Evolutionary conservation across 2,888 invertebrate species (phyloP).

Genomic region (Drosophila bunnanda): DNA sequence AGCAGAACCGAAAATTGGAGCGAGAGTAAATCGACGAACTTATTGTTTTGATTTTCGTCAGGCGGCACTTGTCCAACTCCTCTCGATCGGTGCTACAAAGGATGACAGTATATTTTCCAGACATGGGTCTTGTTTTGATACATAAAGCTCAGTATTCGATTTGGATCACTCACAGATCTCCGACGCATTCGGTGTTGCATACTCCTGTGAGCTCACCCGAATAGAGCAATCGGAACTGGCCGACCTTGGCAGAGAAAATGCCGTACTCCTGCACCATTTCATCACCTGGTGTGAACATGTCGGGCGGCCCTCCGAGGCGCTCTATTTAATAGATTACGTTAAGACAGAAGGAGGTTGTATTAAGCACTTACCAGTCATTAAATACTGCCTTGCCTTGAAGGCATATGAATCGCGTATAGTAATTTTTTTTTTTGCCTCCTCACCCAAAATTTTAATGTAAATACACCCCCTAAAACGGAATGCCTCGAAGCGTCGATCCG

Average conservation of each 20-base stretch:
- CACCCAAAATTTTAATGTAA: fast-evolving
- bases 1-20: not conserved
- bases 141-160: not conserved
- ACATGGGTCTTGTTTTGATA: no score
- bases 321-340: conserved; percentile 2
- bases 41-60: not conserved
- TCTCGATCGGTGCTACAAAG: conserved; percentile 21
- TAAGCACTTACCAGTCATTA: conserved; percentile 22
- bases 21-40: fast-evolving
- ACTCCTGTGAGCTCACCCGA: conserved; percentile 30
- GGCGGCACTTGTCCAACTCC: conserved; percentile 17
- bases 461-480: conserved; percentile 18
- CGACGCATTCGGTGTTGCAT: conserved; percentile 11
- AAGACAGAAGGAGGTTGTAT: no score
- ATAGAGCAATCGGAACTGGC: conserved; percentile 34
- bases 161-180: conserved; percentile 35
- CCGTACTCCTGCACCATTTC: conserved; percentile 24
- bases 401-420: fast-evolving
- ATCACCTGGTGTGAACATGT: conserved; percentile 2
- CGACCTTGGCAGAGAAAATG: conserved; percentile 36
- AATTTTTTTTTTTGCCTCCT: no score
- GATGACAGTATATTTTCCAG: not conserved
- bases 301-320: conserved; percentile 7
- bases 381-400: conserved; percentile 29
- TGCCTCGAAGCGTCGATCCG: not conserved